Percentiles rank a stretch among this genome's conserved stretches.
Evolutionary conservation across 2,888 invertebrate genomes (phyloP).

Genomic region (Clistopyga incitator): DNA sequence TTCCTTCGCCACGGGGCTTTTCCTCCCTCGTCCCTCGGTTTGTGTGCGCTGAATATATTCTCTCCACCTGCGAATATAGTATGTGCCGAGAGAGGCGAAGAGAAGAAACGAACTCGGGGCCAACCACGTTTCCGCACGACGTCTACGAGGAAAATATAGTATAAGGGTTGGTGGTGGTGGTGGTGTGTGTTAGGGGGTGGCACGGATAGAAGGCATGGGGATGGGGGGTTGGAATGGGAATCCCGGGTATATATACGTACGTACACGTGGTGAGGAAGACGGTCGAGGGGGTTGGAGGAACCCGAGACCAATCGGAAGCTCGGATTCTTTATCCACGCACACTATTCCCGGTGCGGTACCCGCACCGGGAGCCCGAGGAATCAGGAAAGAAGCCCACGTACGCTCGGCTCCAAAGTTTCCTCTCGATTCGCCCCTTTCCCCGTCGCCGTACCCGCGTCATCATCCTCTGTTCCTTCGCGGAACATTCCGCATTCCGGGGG

Average conservation of each 20-base stretch:
- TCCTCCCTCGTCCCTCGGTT: slow-evolving; percentile 47
- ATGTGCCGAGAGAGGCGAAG: slow-evolving; percentile 57
- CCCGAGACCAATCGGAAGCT: slow-evolving; percentile 82
- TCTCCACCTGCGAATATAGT: slow-evolving; percentile 65
- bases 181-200: slow-evolving; percentile 57
- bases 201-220: slow-evolving; percentile 59
- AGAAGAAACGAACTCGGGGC: slow-evolving; percentile 56
- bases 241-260: slow-evolving; percentile 44
- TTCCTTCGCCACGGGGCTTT: slow-evolving; percentile 53
- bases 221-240: slow-evolving; percentile 45
- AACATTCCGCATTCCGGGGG: neutral
- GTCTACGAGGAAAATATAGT: slow-evolving; percentile 65
- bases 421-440: slow-evolving; percentile 19
- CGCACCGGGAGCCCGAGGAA: slow-evolving; percentile 74
- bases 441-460: neutral
- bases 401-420: slow-evolving; percentile 54
- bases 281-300: slow-evolving; percentile 72
- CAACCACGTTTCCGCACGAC: slow-evolving; percentile 55
- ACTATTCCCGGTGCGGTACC: slow-evolving; percentile 68
- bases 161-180: slow-evolving; percentile 20
- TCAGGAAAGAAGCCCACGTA: slow-evolving; percentile 73
- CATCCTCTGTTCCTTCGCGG: slow-evolving; percentile 2
- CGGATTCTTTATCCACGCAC: slow-evolving; percentile 80
- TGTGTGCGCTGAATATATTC: slow-evolving; percentile 64
- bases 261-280: slow-evolving; percentile 51